A percentile compares a stretch with the other conserved stretches of the same genome.
Evolutionary conservation across 2,797 vertebrate genomes (phyloP).

Genomic region (Rhinophrynus dorsalis): DNA sequence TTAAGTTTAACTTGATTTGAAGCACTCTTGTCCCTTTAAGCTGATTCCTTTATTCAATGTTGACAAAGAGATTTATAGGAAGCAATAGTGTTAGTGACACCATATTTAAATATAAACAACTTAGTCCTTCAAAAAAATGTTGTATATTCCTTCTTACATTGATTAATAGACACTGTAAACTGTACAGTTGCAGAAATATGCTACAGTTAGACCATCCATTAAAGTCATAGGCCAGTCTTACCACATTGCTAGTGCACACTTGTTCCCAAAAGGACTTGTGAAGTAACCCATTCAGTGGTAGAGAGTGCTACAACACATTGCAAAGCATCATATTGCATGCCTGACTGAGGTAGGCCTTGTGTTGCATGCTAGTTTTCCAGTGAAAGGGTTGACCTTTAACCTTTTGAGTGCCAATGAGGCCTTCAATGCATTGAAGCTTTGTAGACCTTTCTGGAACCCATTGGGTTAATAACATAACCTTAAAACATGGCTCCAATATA

Average conservation of each 20-base stretch:
- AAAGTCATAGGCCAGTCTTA: slow-evolving; percentile 4
- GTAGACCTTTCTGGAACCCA: neutral
- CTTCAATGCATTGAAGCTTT: neutral
- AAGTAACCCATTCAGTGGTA: neutral
- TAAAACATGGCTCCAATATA: neutral
- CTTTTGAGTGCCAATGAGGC: neutral
- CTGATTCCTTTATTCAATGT: slow-evolving; percentile 64
- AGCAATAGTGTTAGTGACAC: slow-evolving; percentile 55
- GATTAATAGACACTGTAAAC: slow-evolving; percentile 65
- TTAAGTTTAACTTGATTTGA: neutral
- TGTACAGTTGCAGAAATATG: slow-evolving; percentile 67
- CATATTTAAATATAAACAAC: slow-evolving; percentile 48
- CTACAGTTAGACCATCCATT: slow-evolving; percentile 52
- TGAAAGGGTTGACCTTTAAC: neutral
- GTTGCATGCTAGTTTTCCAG: neutral
- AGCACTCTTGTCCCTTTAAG: slow-evolving; percentile 46
- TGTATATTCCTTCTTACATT: slow-evolving; percentile 54
- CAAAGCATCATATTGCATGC: neutral
- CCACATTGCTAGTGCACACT: slow-evolving; percentile 16
- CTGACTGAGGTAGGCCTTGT: neutral
- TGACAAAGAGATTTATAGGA: slow-evolving; percentile 63
- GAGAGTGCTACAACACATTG: neutral
- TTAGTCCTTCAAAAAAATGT: slow-evolving; percentile 39
- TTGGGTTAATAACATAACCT: neutral
- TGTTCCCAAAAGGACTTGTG: slow-evolving; percentile 23